Conservation (phyloP, 2,113 vertebrate species). For the Sphyrna mokarran region DNA sequence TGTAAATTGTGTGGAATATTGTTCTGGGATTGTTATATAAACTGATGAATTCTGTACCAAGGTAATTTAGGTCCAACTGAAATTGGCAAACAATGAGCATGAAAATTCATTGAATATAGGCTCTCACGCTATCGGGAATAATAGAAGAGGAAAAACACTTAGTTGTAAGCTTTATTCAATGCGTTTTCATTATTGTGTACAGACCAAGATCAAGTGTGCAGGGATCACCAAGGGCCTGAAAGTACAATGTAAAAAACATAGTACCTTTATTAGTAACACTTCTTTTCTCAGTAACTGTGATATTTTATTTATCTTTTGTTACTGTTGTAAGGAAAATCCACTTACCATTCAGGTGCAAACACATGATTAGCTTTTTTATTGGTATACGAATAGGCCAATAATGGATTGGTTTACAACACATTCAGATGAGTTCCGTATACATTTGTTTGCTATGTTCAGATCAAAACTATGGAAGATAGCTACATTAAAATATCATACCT, state of each 20-base stretch:
- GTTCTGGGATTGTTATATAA: not conserved
- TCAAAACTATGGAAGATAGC: not conserved
- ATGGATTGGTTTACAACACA: not conserved
- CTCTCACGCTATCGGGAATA: not conserved
- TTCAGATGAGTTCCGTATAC: not conserved
- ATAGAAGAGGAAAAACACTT: not conserved
- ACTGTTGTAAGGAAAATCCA: constrained; percentile 18
- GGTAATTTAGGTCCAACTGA: not conserved
- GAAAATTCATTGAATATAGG: not conserved
- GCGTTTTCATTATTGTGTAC: not conserved
- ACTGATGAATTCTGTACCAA: not conserved
- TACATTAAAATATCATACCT: constrained; percentile 1
- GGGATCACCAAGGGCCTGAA: not conserved
- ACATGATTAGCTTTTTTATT: constrained; percentile 11
- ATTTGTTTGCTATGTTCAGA: not conserved
- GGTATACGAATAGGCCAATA: not conserved
- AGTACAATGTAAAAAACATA: not conserved
- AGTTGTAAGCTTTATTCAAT: not conserved
- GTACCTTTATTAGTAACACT: not conserved
- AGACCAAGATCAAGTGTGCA: not conserved
- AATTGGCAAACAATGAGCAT: not conserved
- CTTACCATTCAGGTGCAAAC: not conserved
- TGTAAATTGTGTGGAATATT: constrained; percentile 9
- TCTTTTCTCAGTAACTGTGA: constrained; percentile 16
- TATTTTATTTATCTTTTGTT: not conserved